phyloP scores from a whole-genome alignment of 1,140 invertebrate genomes.

The Nilaparvata lugens region DNA sequence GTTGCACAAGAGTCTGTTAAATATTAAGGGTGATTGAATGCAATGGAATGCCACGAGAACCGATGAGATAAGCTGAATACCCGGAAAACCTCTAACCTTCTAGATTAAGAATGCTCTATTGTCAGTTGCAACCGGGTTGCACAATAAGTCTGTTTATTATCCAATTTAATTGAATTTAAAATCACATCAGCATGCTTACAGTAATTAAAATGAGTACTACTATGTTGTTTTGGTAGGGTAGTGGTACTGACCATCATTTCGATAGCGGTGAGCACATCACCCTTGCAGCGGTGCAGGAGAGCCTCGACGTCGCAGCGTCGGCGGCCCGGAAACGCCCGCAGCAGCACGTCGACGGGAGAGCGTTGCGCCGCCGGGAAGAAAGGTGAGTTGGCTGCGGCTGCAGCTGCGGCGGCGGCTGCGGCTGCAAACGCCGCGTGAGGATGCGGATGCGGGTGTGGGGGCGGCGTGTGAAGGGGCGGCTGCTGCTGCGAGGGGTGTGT shows the following conservation, averaged over 20 bases:
- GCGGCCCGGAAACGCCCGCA: slow-evolving; percentile 74
- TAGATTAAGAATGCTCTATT: too few relatives aligned
- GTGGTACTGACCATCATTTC: slow-evolving; percentile 64
- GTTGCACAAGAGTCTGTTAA: too few relatives aligned
- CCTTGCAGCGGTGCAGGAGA: slow-evolving; percentile 59
- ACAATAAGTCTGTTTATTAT: too few relatives aligned
- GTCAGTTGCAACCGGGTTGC: too few relatives aligned
- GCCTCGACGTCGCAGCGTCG: slow-evolving; percentile 74
- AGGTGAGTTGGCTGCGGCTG: slow-evolving; percentile 7
- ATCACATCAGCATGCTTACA: too few relatives aligned
- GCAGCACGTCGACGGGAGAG: slow-evolving; percentile 63
- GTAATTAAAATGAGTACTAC: too few relatives aligned
- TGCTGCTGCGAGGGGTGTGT: neutral
- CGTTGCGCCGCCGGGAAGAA: slow-evolving; percentile 26
- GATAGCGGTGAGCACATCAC: slow-evolving; percentile 84
- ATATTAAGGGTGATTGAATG: too few relatives aligned
- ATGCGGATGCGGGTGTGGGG: slow-evolving; percentile 4
- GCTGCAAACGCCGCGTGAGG: slow-evolving; percentile 2
- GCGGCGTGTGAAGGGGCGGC: slow-evolving; percentile 4
- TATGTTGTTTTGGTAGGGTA: too few relatives aligned
- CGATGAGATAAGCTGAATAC: too few relatives aligned
- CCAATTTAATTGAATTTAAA: too few relatives aligned
- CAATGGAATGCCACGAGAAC: too few relatives aligned
- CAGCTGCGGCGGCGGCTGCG: neutral
- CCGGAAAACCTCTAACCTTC: too few relatives aligned